These are phyloP conservation scores for Dicentrarchus labrax DNA, from an alignment of 2,113 vertebrate species.

Conservation along the genomic window DNA sequence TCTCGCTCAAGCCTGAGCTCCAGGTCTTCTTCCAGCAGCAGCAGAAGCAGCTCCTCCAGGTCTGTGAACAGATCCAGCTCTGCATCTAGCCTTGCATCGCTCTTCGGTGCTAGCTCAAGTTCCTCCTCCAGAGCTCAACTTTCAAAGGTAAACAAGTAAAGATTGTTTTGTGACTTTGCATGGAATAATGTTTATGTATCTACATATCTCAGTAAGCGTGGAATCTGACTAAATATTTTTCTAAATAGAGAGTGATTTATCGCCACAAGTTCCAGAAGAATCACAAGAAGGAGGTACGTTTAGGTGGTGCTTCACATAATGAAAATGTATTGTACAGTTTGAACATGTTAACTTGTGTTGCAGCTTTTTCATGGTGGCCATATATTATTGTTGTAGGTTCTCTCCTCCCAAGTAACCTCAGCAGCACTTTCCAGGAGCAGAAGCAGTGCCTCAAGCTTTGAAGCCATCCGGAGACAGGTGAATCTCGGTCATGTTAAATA, in stretches of 20 bases:
- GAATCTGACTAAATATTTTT: conserved; percentile 35
- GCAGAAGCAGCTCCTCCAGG: conserved; percentile 40
- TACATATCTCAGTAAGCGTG: not conserved
- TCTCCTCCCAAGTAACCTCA: conserved; percentile 26
- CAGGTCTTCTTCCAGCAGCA: conserved; percentile 52
- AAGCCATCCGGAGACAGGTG: conserved; percentile 71
- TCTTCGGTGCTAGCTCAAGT: conserved; percentile 70
- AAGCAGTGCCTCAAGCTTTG: conserved; percentile 74
- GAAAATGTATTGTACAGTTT: not conserved
- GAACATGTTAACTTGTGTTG: not conserved
- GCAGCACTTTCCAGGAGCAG: conserved; percentile 39
- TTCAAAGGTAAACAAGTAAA: conserved; percentile 46
- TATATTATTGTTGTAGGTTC: conserved; percentile 26
- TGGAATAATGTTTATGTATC: not conserved
- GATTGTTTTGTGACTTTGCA: not conserved
- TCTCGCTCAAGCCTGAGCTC: conserved; percentile 46
- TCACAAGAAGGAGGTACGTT: conserved; percentile 65
- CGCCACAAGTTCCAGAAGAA: conserved; percentile 52
- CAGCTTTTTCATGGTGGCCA: not conserved
- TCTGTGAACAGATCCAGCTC: conserved; percentile 49
- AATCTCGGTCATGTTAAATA: not conserved
- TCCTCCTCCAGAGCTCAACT: conserved; percentile 59
- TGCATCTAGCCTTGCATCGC: conserved; percentile 66
- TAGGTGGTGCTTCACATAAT: not conserved
- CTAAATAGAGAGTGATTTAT: conserved; percentile 45